A percentile compares a stretch with the other conserved stretches of the same genome.
Conservation (phyloP, 35 echinoderm and acorn worm genomes). For the Amphiura filiformis region DNA sequence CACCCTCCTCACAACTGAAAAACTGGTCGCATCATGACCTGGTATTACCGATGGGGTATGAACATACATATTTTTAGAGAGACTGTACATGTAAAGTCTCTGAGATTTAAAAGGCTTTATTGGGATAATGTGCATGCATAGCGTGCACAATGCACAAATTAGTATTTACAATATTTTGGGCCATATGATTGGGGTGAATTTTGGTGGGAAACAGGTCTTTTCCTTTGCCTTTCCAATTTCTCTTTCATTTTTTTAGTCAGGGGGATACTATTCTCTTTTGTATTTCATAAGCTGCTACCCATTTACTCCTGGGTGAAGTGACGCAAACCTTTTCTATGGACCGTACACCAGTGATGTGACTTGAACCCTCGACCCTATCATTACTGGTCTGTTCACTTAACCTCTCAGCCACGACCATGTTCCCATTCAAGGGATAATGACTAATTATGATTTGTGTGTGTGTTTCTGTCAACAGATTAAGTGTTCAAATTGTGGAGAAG, state of each 20-base stretch:
- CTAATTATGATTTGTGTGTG: neutral
- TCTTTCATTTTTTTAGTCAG: too few species aligned
- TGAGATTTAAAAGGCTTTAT: neutral
- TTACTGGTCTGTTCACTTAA: too few species aligned
- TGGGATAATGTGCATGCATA: too few species aligned
- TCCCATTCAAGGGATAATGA: neutral
- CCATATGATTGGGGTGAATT: too few species aligned
- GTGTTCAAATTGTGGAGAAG: constrained; percentile 38
- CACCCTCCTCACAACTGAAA: neutral
- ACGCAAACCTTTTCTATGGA: neutral
- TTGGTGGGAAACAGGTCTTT: too few species aligned
- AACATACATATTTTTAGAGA: neutral
- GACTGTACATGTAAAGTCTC: too few species aligned
- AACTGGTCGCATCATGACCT: neutral
- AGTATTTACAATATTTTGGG: neutral
- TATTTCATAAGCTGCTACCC: neutral
- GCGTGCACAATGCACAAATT: neutral
- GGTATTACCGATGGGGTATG: neutral
- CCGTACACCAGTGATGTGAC: neutral
- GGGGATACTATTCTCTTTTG: neutral
- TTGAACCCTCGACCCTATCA: neutral
- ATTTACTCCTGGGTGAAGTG: too few species aligned
- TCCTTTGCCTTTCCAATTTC: too few species aligned
- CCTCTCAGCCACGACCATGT: too few species aligned
- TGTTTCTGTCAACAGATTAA: constrained; percentile 10